Evolutionary conservation across 1,140 invertebrate genomes (phyloP).

Genomic region (Diploscapter pachys): DNA sequence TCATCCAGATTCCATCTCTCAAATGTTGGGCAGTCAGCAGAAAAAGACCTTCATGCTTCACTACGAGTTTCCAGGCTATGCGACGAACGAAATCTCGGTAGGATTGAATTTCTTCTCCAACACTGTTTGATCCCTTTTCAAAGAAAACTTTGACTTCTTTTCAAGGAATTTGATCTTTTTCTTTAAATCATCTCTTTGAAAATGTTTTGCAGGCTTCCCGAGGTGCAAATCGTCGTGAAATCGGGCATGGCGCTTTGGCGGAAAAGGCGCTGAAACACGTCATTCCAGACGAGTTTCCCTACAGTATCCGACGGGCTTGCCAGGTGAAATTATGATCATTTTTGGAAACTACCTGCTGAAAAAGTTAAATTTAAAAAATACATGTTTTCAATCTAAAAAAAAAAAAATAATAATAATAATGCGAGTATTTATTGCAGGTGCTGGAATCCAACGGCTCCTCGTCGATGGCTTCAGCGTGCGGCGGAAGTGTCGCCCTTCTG

Average conservation of each 20-base stretch:
- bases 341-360: no score
- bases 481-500: slow-evolving; percentile 86
- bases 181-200: neutral
- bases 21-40: slow-evolving; percentile 72
- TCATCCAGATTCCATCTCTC: slow-evolving; percentile 82
- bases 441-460: slow-evolving; percentile 98
- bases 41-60: slow-evolving; percentile 56
- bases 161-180: neutral
- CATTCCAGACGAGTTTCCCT: slow-evolving; percentile 75
- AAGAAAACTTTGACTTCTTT: no score
- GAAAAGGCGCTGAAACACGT: slow-evolving; percentile 81
- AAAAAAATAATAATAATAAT: no score
- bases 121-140: slow-evolving; percentile 1
- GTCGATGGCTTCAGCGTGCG: slow-evolving; percentile 96
- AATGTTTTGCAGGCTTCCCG: slow-evolving; percentile 23
- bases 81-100: slow-evolving; percentile 82
- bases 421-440: slow-evolving; percentile 76
- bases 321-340: slow-evolving; percentile 36
- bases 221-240: slow-evolving; percentile 71
- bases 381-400: no score
- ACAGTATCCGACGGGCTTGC: slow-evolving; percentile 63
- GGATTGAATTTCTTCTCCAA: slow-evolving; percentile 5
- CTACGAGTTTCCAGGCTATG: slow-evolving; percentile 84
- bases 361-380: no score
- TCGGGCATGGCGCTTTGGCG: slow-evolving; percentile 90